Evolutionary conservation across 2,797 vertebrate genomes (phyloP), one percentile per base, ranked within the genome.

Genomic region (Sylvia borin): DNA sequence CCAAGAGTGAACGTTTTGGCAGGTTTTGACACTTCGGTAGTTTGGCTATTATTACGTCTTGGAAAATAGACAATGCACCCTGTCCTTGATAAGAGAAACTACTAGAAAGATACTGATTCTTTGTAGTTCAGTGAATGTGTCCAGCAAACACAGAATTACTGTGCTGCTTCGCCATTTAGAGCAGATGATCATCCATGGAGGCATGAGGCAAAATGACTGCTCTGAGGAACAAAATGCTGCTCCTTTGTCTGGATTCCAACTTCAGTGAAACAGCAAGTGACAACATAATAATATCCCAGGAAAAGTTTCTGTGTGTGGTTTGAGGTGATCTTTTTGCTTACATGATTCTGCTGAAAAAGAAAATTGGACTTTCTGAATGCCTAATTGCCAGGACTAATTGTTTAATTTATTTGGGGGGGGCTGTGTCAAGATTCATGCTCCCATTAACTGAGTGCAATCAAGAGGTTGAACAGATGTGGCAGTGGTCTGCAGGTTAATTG

Each of bases 1-100:
- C 27, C 26, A 43, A 38, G n/a, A 47, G 16, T 55, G 36, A 60
- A 40, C 0, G 0, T 89, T 58, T 27, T 0, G 1, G 48, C 0
- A 0, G 0, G 1, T 51, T 70, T 92, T 80, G 87, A 74, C 17
- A 15, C 25, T 71, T 68, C 2, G 9, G 17, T 77, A 58, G n/a
- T 71, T 94, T 60, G 83, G 31, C 34, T 86, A 25, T 31, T 60
- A 22, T 9, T 32, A 27, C 0, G 0, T 7, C 45, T 38, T 75
- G 25, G 47, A 60, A 83, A 74, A 71, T 25, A 77, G 21, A 7
- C 16, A 15, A 2, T 43, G 19, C 5, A 2, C 16, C 9, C 13
- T 51, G 15, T 50, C 29, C 31, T 48, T 60, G 25, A 25, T 60
- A 74, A 71, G 48, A 67, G 22, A 42, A 94, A 22, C 27, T 84